Conservation (phyloP, 1,140 invertebrate genomes). For the Danaus melanippus region DNA sequence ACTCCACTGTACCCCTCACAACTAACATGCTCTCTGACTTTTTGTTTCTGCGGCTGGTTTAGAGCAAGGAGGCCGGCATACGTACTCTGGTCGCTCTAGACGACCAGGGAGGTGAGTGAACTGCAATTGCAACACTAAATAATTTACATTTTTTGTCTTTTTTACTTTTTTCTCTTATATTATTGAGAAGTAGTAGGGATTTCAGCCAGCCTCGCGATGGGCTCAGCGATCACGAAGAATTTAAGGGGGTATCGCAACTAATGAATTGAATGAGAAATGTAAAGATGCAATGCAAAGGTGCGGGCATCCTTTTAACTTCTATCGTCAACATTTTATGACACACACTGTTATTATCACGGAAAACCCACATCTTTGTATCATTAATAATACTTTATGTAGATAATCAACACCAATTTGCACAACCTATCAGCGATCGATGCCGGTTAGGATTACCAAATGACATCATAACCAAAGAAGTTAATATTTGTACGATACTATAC, state of each 20-base stretch:
- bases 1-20: conserved; percentile 68
- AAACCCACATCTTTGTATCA: conserved; percentile 69
- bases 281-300: conserved; percentile 65
- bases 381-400: conserved; percentile 55
- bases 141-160: conserved; percentile 68
- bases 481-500: conserved; percentile 54
- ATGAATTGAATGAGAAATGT: conserved; percentile 50
- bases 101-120: conserved; percentile 98
- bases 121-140: conserved; percentile 70
- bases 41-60: conserved; percentile 81
- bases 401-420: conserved; percentile 68
- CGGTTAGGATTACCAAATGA: conserved; percentile 39
- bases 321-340: conserved; percentile 34
- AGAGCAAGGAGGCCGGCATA: conserved; percentile 99
- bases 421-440: conserved; percentile 56
- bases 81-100: conserved; percentile 98
- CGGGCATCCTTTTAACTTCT: conserved; percentile 49
- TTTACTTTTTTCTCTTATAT: conserved; percentile 66
- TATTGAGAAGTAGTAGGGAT: conserved; percentile 63
- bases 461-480: conserved; percentile 37
- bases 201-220: conserved; percentile 58
- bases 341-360: conserved; percentile 51
- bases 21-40: conserved; percentile 73
- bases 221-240: conserved; percentile 47
- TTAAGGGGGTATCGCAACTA: conserved; percentile 49